Evolutionary conservation across 2,888 invertebrate species (phyloP), one percentile per base, ranked within the genome.

Genomic region (Rhamphomyia laevipes): DNA sequence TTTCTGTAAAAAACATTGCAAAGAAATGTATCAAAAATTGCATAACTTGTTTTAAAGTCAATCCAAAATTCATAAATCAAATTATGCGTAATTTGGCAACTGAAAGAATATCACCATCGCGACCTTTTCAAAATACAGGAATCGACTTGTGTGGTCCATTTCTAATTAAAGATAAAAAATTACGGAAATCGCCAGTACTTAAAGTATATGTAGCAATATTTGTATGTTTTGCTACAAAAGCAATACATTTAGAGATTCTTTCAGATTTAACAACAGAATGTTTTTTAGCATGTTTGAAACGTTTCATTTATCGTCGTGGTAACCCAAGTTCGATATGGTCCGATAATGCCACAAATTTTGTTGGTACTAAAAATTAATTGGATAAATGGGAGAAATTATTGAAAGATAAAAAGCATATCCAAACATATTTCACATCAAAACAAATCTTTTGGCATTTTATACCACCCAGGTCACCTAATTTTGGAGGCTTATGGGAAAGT

Each of bases 191-290:
- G 37, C 21, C 45, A 30, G 37, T 49, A 10, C 43, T 45, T 15
- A 58, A 53, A 48, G 33, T 46, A 1, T 56, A 55, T 33, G 31
- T 54, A n/a, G 55, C 53, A 5, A 44, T 57, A 27, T 56, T 56
- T 31, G 41, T 48, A 17, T 54, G 56, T 27, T 54, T 55, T 37
- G 33, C 46, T 7, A 52, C 56, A 3, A 56, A 54, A n/a, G 54
- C 56, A 2, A 43, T 54, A n/a, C 56, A 57, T 47, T 33, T 56
- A 9, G 56, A 57, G 37, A 30, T 56, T 1, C 55, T 56, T 16
- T 43, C 42, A 2, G 53, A 51, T 33, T 46, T 57, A 37, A 48
- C 53, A 9, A 50, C 53, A 7, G 43, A 53, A 15, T 38, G 44
- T 17, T 55, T 57, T 38, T 31, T 57, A 30, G 50, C 47, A 11